phyloP scores from a whole-genome alignment of 2,113 vertebrate species.

The Hyla sarda region DNA sequence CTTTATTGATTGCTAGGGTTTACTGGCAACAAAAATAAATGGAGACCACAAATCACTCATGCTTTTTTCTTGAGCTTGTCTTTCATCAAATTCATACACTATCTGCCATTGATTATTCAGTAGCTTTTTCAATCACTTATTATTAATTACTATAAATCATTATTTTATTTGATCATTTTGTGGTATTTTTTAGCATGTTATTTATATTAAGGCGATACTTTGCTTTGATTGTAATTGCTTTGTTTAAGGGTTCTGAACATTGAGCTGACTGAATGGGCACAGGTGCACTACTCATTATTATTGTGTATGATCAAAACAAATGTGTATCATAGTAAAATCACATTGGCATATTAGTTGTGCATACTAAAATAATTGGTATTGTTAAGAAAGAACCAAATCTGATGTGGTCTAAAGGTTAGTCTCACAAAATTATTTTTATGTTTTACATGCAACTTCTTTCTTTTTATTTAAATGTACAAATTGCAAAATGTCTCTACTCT shows the following conservation, averaged over 20 bases:
- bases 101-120: too few species aligned
- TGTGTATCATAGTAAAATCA: not conserved
- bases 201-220: not conserved
- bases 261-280: not conserved
- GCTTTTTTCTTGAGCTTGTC: not conserved
- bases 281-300: not conserved
- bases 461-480: too few species aligned
- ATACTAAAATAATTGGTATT: not conserved
- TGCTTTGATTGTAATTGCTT: not conserved
- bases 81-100: not conserved
- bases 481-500: too few species aligned
- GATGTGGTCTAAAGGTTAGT: too few species aligned
- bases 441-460: too few species aligned
- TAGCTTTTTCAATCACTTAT: not conserved
- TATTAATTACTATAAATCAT: not conserved
- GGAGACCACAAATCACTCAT: slow-evolving; percentile 16
- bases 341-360: not conserved
- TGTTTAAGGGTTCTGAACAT: not conserved
- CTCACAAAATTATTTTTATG: too few species aligned
- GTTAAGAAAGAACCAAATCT: not conserved
- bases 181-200: too few species aligned
- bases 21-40: slow-evolving; percentile 30
- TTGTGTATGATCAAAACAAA: not conserved
- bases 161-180: not conserved
- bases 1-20: slow-evolving; percentile 18